phyloP scores from a whole-genome alignment of 92 coral and sea anemone species.

The Epizoanthus ramosus region DNA sequence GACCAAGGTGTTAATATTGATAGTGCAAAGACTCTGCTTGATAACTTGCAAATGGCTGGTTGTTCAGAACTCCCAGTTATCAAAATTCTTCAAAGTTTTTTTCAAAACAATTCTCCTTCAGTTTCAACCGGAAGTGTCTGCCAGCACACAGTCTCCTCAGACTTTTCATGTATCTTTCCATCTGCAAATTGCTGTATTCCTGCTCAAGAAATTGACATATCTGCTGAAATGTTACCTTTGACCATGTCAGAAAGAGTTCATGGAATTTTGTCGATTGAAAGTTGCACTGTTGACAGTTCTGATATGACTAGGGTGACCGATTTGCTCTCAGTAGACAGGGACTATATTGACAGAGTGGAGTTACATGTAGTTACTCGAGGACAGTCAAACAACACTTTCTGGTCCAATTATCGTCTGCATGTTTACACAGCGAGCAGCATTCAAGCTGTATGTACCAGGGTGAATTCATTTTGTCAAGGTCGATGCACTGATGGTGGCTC shows the following conservation, averaged over 20 bases:
- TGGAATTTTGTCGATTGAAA: conserved; percentile 21
- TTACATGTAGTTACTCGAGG: conserved; percentile 37
- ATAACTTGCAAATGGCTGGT: conserved; percentile 35
- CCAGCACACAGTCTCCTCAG: too few species aligned
- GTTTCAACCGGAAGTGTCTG: too few species aligned
- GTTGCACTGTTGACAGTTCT: not conserved
- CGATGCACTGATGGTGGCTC: conserved; percentile 20
- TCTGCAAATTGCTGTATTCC: conserved; percentile 19
- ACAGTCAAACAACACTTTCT: conserved; percentile 20
- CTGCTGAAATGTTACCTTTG: conserved; percentile 7
- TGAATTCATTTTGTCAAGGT: conserved; percentile 35
- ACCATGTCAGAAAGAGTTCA: conserved; percentile 32
- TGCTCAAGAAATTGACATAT: conserved; percentile 10
- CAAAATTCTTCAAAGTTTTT: conserved; percentile 40
- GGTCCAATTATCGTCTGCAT: conserved; percentile 9
- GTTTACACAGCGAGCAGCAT: conserved; percentile 41
- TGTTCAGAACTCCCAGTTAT: conserved; percentile 41
- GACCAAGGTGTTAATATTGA: conserved; percentile 27
- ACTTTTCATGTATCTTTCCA: conserved; percentile 14
- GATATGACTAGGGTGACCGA: too few species aligned
- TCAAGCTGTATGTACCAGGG: conserved; percentile 43
- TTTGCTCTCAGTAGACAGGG: conserved; percentile 20
- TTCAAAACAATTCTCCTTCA: conserved; percentile 22
- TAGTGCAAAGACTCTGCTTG: conserved; percentile 32
- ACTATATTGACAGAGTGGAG: conserved; percentile 43